A percentile compares a stretch with the other conserved stretches of the same genome.
These are phyloP conservation scores for Anguilla megastoma DNA, from an alignment of 2,797 vertebrate species.

Conservation along the genomic window DNA sequence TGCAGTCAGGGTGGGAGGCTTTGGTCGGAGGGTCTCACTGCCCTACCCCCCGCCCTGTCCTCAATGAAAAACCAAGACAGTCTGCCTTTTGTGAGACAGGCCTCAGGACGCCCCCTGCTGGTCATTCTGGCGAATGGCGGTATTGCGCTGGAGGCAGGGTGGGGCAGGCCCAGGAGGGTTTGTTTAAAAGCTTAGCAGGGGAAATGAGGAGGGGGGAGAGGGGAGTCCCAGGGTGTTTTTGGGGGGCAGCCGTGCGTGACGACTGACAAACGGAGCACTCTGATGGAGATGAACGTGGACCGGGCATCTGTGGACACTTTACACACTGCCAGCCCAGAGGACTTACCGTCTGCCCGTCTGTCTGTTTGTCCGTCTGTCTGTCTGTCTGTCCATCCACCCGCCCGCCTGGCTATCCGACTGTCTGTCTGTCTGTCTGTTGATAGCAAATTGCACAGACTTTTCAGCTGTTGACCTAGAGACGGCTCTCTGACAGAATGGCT, in stretches of 20 bases:
- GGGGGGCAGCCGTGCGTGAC: not conserved
- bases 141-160: not conserved
- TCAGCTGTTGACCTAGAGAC: not conserved
- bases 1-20: not conserved
- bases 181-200: no score
- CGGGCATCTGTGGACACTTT: no score
- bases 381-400: no score
- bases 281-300: not conserved
- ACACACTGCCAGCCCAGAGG: not conserved
- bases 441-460: not conserved
- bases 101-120: not conserved
- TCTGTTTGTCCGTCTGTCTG: no score
- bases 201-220: no score
- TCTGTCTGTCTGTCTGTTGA: not conserved
- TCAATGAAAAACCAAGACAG: not conserved
- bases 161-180: not conserved
- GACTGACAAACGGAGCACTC: not conserved
- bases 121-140: not conserved
- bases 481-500: not conserved
- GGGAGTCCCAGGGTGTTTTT: not conserved
- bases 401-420: no score
- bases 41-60: no score
- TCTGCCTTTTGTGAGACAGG: not conserved
- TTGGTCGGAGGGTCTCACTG: no score
- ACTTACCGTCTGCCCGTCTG: not conserved